phyloP scores from a whole-genome alignment of 2,888 invertebrate species.

The Nebria salina region DNA sequence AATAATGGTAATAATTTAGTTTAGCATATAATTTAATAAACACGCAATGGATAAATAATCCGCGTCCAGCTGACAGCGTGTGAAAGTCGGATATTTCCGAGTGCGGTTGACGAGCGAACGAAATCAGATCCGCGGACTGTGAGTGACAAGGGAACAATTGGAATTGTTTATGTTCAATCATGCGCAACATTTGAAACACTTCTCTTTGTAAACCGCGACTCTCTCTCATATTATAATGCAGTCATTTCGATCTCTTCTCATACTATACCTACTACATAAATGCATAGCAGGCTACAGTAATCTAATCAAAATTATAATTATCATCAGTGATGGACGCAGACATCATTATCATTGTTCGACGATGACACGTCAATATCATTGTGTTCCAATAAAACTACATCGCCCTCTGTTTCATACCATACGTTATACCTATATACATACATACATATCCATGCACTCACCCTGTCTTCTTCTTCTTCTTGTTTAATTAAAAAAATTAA shows the following conservation, averaged over 20 bases:
- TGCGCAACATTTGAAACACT: constrained; percentile 21
- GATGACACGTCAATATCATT: constrained; percentile 20
- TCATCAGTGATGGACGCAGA: constrained; percentile 23
- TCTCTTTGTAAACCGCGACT: constrained; percentile 17
- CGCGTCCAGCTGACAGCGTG: constrained; percentile 12
- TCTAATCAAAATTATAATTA: constrained; percentile 29
- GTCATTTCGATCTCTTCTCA: background rate
- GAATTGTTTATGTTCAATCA: constrained; percentile 25
- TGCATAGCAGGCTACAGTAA: constrained; percentile 3
- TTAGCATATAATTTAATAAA: too few species aligned
- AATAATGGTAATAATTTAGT: too few species aligned
- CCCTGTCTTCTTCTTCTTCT: background rate
- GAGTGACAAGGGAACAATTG: constrained; percentile 31
- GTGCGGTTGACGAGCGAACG: constrained; percentile 19
- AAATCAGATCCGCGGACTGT: constrained; percentile 29
- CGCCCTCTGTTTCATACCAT: background rate
- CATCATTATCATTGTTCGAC: constrained; percentile 28
- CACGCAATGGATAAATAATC: background rate
- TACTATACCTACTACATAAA: too few species aligned
- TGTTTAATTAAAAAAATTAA: background rate
- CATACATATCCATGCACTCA: too few species aligned
- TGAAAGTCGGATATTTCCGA: background rate
- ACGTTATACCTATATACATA: too few species aligned
- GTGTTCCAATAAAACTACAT: background rate
- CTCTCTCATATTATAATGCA: background rate